Base-by-base conservation (phyloP, 2,888 invertebrate genomes). In the Nasonovia ribisnigri region DNA sequence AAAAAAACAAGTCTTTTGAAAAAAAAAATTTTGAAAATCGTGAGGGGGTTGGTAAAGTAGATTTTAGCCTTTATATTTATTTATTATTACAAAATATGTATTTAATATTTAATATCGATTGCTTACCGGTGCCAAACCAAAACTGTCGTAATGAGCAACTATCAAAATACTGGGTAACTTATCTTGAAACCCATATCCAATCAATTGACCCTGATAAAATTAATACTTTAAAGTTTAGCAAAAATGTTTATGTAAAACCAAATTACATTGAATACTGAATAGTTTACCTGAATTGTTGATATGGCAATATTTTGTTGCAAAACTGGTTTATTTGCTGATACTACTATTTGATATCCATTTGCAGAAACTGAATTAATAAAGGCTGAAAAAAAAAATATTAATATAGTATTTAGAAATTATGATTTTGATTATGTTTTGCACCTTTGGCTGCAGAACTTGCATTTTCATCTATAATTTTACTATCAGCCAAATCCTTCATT, bases 291-390 rank as follows among this genome's bases (percentile, higher is more conserved):
- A 93, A 99, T 96, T 11, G 98, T 98, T n/a, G 98, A 97, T 42
- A 99, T 97, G 96, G 98, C 98, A 57, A 98, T 97, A 95, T 98
- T 98, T 95, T 97, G 96, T 95, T 97, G 97, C 10, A 97, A 96
- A 92, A 97, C 96, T 54, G 97, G 97, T 94, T 97, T 97, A 43
- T 97, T 96, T 13, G 98, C 97, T 94, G 97, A 97, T 51, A 99
- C 97, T 94, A 98, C 98, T 95, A 98, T 97, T 96, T 99, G 99
- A 96, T 99, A 99, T 24, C 99, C 99, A 96, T 99, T 99, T 0
- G 98, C 98, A 42, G 98, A 98, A n/a, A 99, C 97, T 29, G 98
- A 97, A 95, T 97, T 97, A 94, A 98, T 96, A 96, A 99, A 96
- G 16, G 98, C 98, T 96, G 94, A 36, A 20, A 77, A 36, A 36